phyloP scores from a whole-genome alignment of 2,888 invertebrate genomes.

The Eupsilia transversa region DNA sequence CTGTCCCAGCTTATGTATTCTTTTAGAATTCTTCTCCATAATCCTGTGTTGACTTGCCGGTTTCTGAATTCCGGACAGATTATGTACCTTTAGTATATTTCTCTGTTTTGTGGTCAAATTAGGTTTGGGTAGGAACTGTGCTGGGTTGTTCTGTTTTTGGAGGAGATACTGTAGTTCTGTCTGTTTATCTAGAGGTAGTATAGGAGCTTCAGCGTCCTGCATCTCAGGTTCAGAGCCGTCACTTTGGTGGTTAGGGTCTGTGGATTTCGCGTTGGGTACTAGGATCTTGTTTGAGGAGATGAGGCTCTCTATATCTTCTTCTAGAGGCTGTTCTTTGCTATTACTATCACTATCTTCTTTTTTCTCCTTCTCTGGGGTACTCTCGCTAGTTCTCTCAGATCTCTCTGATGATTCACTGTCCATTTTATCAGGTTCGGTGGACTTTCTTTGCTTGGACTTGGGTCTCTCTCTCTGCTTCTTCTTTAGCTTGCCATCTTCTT shows the following conservation, averaged over 20 bases:
- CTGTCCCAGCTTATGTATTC: conserved; percentile 87
- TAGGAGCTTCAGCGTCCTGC: conserved; percentile 79
- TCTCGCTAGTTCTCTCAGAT: conserved; percentile 81
- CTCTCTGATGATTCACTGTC: conserved; percentile 83
- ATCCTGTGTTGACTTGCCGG: conserved; percentile 83
- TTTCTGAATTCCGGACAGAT: conserved; percentile 80
- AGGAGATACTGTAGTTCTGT: conserved; percentile 87
- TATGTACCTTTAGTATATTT: conserved; percentile 83
- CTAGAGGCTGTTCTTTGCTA: conserved; percentile 71
- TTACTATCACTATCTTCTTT: conserved; percentile 65
- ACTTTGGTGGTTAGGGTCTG: conserved; percentile 73
- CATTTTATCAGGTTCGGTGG: conserved; percentile 81
- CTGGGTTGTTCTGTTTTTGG: conserved; percentile 88
- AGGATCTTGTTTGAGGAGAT: conserved; percentile 88
- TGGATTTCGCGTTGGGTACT: conserved; percentile 80
- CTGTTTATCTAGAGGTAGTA: conserved; percentile 84
- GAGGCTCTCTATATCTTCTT: conserved; percentile 88
- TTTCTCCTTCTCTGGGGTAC: conserved; percentile 83
- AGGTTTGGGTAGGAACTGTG: conserved; percentile 84
- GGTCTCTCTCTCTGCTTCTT: conserved; percentile 80
- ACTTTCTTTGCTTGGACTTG: conserved; percentile 85
- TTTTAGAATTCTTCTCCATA: conserved; percentile 84
- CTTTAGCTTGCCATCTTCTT: conserved; percentile 82
- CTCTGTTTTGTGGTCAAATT: conserved; percentile 84
- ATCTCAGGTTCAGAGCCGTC: conserved; percentile 81